phyloP scores from a whole-genome alignment of 1,140 invertebrate species.

The Aphaenogaster rudis region DNA sequence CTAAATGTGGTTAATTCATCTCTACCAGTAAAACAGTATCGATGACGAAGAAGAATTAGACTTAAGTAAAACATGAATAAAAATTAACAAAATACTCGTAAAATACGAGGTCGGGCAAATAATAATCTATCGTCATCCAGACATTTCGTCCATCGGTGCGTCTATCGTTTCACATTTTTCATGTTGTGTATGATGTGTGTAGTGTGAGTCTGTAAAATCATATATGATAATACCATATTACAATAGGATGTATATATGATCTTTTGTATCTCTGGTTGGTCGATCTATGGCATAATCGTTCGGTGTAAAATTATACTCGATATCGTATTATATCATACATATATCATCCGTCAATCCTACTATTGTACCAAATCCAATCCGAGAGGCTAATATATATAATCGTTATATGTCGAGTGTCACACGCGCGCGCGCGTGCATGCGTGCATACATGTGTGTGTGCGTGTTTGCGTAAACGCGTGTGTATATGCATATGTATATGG shows the following conservation, averaged over 20 bases:
- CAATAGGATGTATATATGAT: constrained; percentile 65
- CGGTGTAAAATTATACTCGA: constrained; percentile 37
- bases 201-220: constrained; percentile 45
- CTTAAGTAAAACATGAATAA: constrained; percentile 85
- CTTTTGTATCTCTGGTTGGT: constrained; percentile 62
- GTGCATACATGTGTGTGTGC: not conserved
- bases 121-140: constrained; percentile 82
- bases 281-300: constrained; percentile 67
- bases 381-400: constrained; percentile 46
- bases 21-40: constrained; percentile 63
- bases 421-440: not conserved
- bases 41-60: constrained; percentile 79
- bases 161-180: constrained; percentile 72
- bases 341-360: constrained; percentile 53
- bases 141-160: constrained; percentile 67
- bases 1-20: constrained; percentile 75
- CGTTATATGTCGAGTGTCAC: not conserved
- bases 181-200: constrained; percentile 47
- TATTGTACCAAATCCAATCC: constrained; percentile 59
- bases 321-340: constrained; percentile 40
- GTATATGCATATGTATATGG: too few relatives aligned
- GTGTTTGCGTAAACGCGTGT: not conserved
- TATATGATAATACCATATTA: constrained; percentile 22
- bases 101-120: constrained; percentile 84
- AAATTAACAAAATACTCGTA: constrained; percentile 86